Percentiles rank a stretch among this genome's conserved stretches.
These are phyloP conservation scores for Siniperca obscura DNA, from an alignment of 2,797 vertebrate genomes.

Conservation along the genomic window DNA sequence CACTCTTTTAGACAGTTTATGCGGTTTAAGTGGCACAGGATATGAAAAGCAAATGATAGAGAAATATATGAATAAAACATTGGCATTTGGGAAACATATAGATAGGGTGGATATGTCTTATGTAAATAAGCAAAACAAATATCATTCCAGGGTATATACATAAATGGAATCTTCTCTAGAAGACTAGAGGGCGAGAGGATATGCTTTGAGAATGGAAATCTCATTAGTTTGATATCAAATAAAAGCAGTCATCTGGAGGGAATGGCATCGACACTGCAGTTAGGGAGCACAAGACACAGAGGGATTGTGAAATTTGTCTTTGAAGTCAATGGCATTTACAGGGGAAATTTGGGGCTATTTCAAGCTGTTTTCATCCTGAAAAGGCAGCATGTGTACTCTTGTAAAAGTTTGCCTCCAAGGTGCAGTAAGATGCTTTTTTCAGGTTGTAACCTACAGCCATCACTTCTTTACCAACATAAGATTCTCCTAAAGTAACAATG, in stretches of 20 bases:
- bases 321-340: conserved; percentile 80
- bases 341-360: conserved; percentile 69
- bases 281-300: conserved; percentile 70
- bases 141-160: conserved; percentile 81
- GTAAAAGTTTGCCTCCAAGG: conserved; percentile 30
- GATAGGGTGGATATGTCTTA: conserved; percentile 79
- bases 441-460: not conserved
- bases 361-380: conserved; percentile 60
- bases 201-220: conserved; percentile 83
- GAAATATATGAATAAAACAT: conserved; percentile 85
- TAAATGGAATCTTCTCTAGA: conserved; percentile 79
- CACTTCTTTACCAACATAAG: not conserved
- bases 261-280: conserved; percentile 70
- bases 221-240: conserved; percentile 86
- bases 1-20: conserved; percentile 80
- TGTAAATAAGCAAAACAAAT: conserved; percentile 86
- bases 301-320: conserved; percentile 74
- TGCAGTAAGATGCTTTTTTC: not conserved
- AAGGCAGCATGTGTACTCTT: conserved; percentile 41
- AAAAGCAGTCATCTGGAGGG: conserved; percentile 83
- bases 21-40: conserved; percentile 76
- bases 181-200: conserved; percentile 72
- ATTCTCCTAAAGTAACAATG: not conserved
- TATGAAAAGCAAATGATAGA: conserved; percentile 80
- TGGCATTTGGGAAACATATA: conserved; percentile 82